Evolutionary conservation across 2,888 invertebrate genomes (phyloP), one percentile per base, ranked within the genome.

Genomic region (Macrosiphum euphorbiae): DNA sequence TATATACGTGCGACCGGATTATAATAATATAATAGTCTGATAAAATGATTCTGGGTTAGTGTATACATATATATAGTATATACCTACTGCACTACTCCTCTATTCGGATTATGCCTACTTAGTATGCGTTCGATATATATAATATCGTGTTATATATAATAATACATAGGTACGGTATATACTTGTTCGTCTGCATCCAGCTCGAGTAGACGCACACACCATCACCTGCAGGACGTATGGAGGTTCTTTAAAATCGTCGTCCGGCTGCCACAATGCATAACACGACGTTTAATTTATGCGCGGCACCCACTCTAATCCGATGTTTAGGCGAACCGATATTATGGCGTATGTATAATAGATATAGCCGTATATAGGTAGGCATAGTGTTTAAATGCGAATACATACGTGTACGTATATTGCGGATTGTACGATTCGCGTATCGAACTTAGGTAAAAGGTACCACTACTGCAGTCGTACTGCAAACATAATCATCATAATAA

Each of bases 21-120:
- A 55, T 84, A 41, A 35, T 58, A 26, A 58, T 58, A 58, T 91
- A 47, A 87, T 41, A 67, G 61, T 52, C 41, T 35, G 86, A 86
- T 47, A 86, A 92, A 92, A 86, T 35, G 86, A 86, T 92, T 92
- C 26, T 41, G 58, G 61, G 58, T 91, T 90, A 67, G 20, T 28
- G 16, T 84, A n/a, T 26, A 52, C 16, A 52, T 2, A 52, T 67
- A 16, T 55, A 55, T 58, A 26, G 7, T 55, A 55, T 58, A 26
- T 58, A 58, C 16, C 1, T 52, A 52, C 16, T 52, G 13, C 52
- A 52, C 52, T 52, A 55, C 20, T 55, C 55, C 26, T 58, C 78
- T 78, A 35, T 78, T 20, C 20, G 78, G 35, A 78, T 78, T 78
- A 78, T 20, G 35, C 78, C 35, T 78, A 78, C 78, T 78, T 78